Evolutionary conservation across 1,140 invertebrate species (phyloP), one percentile per base, ranked within the genome.

Genomic region (Nymphalis io): DNA sequence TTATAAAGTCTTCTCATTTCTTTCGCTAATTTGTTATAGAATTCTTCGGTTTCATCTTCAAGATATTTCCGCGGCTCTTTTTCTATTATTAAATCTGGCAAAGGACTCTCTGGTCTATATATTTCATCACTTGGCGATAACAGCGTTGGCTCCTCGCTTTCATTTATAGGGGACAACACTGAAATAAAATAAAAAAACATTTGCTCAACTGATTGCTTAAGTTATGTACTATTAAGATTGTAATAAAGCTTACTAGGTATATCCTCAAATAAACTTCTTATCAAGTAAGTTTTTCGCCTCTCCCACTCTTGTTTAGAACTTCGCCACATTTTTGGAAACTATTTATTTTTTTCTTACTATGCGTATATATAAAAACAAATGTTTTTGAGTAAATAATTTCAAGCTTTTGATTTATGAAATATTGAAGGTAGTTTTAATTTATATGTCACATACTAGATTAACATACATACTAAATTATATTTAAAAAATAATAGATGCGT

Each of bases 71-170:
- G 16, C 10, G 46, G 55, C 1, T 67, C 53, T 13, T 44, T 58
- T 62, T 85, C 83, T 18, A 84, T 74, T 5, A 81, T 78, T 1
- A 85, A 63, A 2, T 82, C 79, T 8, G 83, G 83, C 11, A 85
- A 66, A 0, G 80, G 78, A 46, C 77, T 78, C 38, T 65, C 55
- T 0, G 76, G 42, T 33, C 74, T 48, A 48, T 0, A 23, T 44
- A 44, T 55, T 1, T 27, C 15, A 27, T 55, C 51, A 21, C 42
- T 65, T 51, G 18, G 53, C 10, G 42, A 39, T 12, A 10, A 23
- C 12, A 8, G 16, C 0, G 23, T 42, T 10, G 60, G 69, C 51
- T 72, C 70, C 6, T 53, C 53, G 13, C 18, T 48, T 68, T 80
- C 75, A 6, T 58, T 51, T 46, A 73, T 74, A 21, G 76, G 70